Percentiles rank a stretch among this genome's conserved stretches.
phyloP scores from a whole-genome alignment of 2,113 vertebrate species.

The Marcusenius ussheri region DNA sequence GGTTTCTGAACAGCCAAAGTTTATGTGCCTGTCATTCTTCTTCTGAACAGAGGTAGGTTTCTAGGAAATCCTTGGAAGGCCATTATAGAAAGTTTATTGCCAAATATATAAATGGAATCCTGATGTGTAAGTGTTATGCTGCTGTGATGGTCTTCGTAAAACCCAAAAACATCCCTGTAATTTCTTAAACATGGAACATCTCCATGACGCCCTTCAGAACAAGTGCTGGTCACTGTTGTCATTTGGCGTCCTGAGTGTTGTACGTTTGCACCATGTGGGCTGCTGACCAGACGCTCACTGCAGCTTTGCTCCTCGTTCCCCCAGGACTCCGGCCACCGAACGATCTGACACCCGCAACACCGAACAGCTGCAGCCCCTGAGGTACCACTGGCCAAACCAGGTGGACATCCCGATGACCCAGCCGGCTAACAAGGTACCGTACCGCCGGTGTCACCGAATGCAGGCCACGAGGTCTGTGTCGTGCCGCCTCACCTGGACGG shows the following conservation, averaged over 20 bases:
- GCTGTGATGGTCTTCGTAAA: not conserved
- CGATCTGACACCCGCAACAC: constrained; percentile 48
- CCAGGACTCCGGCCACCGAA: constrained; percentile 54
- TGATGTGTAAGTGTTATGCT: not conserved
- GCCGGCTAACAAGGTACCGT: constrained; percentile 54
- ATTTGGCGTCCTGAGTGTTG: not conserved
- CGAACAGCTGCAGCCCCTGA: constrained; percentile 58
- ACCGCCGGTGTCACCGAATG: not conserved
- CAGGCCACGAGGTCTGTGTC: not conserved
- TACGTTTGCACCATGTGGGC: not conserved
- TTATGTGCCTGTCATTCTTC: not conserved
- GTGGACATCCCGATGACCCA: constrained; percentile 47
- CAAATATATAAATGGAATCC: not conserved
- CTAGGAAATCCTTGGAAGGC: not conserved
- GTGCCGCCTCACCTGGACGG: not conserved
- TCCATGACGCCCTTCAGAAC: not conserved
- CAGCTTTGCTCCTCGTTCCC: not conserved
- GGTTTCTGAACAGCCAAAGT: not conserved
- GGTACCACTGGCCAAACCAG: constrained; percentile 53
- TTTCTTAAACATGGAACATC: not conserved
- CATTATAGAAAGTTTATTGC: not conserved
- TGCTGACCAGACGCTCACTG: not conserved
- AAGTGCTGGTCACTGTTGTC: not conserved
- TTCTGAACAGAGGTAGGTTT: not conserved
- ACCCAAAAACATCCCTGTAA: not conserved